Percentiles rank a stretch among this genome's conserved stretches.
Conservation (phyloP, 92 coral and sea anemone species). For the Phenganax stokvisi region DNA sequence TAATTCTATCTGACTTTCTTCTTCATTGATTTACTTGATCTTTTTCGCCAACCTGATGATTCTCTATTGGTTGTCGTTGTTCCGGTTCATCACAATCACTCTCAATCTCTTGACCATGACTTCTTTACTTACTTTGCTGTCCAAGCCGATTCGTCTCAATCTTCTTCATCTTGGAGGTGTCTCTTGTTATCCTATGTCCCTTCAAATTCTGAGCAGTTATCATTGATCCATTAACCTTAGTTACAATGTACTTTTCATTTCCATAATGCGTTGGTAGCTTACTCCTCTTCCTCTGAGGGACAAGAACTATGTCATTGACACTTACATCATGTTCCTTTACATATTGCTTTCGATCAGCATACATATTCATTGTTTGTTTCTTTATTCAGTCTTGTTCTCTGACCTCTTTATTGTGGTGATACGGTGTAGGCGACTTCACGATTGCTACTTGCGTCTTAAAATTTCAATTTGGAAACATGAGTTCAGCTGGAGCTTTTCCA, state of each 20-base stretch:
- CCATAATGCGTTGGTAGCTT: not conserved
- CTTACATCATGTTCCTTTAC: constrained; percentile 17
- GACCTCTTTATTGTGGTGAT: not conserved
- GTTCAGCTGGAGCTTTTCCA: constrained; percentile 13
- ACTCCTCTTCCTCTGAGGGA: not conserved
- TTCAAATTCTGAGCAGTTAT: not conserved
- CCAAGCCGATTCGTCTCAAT: not conserved
- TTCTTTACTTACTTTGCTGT: not conserved
- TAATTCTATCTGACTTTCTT: not conserved
- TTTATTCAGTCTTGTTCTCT: not conserved
- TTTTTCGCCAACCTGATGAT: too few relatives aligned
- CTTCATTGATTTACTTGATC: not conserved
- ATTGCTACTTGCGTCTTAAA: constrained; percentile 15
- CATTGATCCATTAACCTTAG: too few relatives aligned
- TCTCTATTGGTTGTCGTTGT: too few relatives aligned
- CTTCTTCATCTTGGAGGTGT: not conserved
- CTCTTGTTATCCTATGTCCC: not conserved
- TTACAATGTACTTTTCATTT: too few relatives aligned
- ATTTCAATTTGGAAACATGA: constrained; percentile 17
- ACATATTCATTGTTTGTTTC: constrained; percentile 19
- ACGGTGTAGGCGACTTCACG: not conserved
- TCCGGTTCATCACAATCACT: not conserved
- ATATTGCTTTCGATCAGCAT: constrained; percentile 36
- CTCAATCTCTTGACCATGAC: not conserved
- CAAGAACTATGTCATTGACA: not conserved